phyloP scores from a whole-genome alignment of 2,797 vertebrate genomes.

The Phataginus tricuspis region DNA sequence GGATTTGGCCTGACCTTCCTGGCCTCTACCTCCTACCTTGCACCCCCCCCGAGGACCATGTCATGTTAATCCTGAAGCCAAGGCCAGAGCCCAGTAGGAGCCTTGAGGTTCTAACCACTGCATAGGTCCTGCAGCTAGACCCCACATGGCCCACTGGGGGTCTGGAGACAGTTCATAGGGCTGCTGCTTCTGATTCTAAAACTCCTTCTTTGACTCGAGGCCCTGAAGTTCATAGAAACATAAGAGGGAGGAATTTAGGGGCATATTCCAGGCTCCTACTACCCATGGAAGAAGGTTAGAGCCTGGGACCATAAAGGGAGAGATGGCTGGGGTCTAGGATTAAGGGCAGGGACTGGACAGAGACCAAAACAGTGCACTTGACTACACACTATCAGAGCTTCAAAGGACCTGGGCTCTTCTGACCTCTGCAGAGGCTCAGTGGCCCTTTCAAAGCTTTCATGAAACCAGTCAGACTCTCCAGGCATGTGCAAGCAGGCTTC shows the following conservation, averaged over 20 bases:
- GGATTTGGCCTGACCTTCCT: background rate
- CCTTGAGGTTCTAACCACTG: constrained; percentile 73
- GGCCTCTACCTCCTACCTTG: background rate
- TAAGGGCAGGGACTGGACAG: background rate
- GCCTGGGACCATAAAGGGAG: background rate
- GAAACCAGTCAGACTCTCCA: constrained; percentile 58
- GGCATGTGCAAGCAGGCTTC: background rate
- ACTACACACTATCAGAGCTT: constrained; percentile 75
- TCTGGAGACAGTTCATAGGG: constrained; percentile 48
- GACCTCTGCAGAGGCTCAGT: background rate
- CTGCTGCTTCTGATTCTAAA: background rate
- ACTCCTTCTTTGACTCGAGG: background rate
- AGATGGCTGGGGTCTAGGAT: background rate
- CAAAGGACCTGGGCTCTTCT: background rate
- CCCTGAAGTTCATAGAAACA: background rate
- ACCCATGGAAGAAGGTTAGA: background rate
- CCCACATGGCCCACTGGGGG: background rate
- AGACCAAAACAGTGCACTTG: constrained; percentile 55
- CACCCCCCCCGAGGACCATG: constrained; percentile 65
- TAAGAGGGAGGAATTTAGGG: background rate
- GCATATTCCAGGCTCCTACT: background rate
- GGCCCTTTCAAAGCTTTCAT: background rate
- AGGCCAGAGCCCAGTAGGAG: constrained; percentile 50
- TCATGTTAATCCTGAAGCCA: constrained; percentile 57
- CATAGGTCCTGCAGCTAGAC: constrained; percentile 47